Evolutionary conservation across 2,797 vertebrate species (phyloP).

Genomic region (Sebastes iracundus): DNA sequence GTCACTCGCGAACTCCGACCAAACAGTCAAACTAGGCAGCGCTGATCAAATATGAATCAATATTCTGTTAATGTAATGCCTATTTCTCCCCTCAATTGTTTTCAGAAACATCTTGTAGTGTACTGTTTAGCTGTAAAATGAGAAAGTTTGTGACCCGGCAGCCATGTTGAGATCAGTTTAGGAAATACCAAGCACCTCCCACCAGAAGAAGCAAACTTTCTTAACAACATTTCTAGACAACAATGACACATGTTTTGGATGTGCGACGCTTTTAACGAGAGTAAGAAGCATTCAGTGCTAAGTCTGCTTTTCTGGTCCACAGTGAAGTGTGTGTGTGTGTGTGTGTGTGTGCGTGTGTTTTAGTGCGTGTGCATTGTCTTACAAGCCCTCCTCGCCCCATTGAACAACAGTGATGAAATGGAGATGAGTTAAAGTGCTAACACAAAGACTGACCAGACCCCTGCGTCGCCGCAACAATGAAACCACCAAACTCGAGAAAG

Average conservation of each 20-base stretch:
- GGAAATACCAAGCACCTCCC: no score
- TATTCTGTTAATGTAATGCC: no score
- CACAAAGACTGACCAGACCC: conserved; percentile 80
- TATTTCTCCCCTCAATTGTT: no score
- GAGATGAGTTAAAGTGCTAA: conserved; percentile 79
- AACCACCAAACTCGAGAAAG: conserved; percentile 74
- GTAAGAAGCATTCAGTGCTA: background rate
- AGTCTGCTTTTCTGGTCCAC: conserved; percentile 2
- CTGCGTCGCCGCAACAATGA: conserved; percentile 74
- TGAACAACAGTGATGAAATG: conserved; percentile 77
- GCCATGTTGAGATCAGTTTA: no score
- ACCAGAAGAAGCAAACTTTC: no score
- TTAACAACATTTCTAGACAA: background rate
- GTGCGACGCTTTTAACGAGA: background rate
- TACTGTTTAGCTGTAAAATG: no score
- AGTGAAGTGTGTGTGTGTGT: background rate
- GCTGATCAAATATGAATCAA: no score
- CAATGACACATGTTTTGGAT: background rate
- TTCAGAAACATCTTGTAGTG: no score
- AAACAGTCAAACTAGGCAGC: no score
- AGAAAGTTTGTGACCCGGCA: no score
- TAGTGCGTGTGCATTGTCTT: conserved; percentile 48
- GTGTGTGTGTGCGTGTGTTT: conserved; percentile 12
- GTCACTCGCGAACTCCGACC: no score
- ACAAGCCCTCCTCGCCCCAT: conserved; percentile 51